Evolutionary conservation across 2,888 invertebrate species (phyloP), one percentile per base, ranked within the genome.

Genomic region (Clanis bilineata): DNA sequence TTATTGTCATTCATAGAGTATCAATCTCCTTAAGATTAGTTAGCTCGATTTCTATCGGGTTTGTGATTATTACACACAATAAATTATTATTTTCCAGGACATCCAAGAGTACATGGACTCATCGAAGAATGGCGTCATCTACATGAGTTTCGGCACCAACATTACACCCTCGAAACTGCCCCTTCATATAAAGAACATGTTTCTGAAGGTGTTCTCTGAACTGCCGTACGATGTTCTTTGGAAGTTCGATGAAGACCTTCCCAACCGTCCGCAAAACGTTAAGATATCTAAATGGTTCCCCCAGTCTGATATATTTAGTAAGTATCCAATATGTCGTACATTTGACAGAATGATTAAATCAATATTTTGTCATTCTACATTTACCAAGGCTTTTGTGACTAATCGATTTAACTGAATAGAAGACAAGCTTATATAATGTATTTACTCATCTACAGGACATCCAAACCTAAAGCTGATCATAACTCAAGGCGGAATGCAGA

Each of bases 401-500:
- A n/a, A n/a, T n/a, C n/a, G n/a, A n/a, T n/a, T n/a, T n/a, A n/a
- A n/a, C n/a, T n/a, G n/a, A n/a, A n/a, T n/a, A n/a, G n/a, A n/a
- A n/a, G n/a, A n/a, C n/a, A n/a, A n/a, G n/a, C n/a, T n/a, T n/a
- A n/a, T n/a, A n/a, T n/a, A n/a, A n/a, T n/a, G n/a, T 39, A n/a
- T n/a, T 39, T 21, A 43, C 25, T 28, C 23, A 38, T 38, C 71
- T 76, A 3, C 67, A 85, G 84, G 68, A 43, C 92, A 93, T 73
- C 83, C 85, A 10, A 93, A 93, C 55, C 62, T 93, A 0, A 93
- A 92, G 63, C 62, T 90, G 0, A 93, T 93, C 47, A 80, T 93
- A 44, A 90, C 88, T 0, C 93, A 93, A 83, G 88, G 86, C 56
- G 93, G 93, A 1, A 62, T 91, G 1, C 92, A 92, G 63, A 92